A percentile compares a stretch with the other conserved stretches of the same genome.
phyloP scores from a whole-genome alignment of 2,888 invertebrate species.

The Sarcophaga subvicina region DNA sequence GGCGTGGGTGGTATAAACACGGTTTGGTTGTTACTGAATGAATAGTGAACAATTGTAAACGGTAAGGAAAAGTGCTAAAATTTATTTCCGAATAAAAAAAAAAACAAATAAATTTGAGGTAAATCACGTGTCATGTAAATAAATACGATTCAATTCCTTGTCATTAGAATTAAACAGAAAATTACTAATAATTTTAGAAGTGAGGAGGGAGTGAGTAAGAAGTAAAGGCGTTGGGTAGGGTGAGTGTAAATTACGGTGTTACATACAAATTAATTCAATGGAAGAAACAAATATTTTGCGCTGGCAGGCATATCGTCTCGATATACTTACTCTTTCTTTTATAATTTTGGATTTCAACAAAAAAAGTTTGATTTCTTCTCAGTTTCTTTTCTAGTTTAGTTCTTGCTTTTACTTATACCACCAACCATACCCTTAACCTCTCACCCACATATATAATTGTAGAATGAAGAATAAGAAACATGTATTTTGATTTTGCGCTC shows the following conservation, averaged over 20 bases:
- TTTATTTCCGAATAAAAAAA: not conserved
- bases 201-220: not conserved
- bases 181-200: not conserved
- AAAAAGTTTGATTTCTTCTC: slow-evolving; percentile 6
- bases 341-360: no score
- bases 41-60: slow-evolving; percentile 17
- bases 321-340: no score
- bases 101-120: slow-evolving; percentile 39
- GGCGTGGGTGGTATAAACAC: no score
- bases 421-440: no score
- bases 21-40: no score
- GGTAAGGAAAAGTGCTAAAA: slow-evolving; percentile 39
- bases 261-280: slow-evolving; percentile 35
- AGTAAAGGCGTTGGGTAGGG: not conserved
- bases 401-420: no score
- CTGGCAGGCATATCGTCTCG: not conserved
- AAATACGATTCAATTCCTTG: slow-evolving; percentile 51
- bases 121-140: slow-evolving; percentile 69
- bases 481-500: not conserved
- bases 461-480: no score
- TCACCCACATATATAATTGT: no score
- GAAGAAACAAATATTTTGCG: slow-evolving; percentile 24
- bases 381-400: not conserved
- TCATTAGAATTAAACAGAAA: slow-evolving; percentile 53
- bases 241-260: slow-evolving; percentile 9